Conservation (phyloP, 2,888 invertebrate species). For the Osedax fenrisi region DNA sequence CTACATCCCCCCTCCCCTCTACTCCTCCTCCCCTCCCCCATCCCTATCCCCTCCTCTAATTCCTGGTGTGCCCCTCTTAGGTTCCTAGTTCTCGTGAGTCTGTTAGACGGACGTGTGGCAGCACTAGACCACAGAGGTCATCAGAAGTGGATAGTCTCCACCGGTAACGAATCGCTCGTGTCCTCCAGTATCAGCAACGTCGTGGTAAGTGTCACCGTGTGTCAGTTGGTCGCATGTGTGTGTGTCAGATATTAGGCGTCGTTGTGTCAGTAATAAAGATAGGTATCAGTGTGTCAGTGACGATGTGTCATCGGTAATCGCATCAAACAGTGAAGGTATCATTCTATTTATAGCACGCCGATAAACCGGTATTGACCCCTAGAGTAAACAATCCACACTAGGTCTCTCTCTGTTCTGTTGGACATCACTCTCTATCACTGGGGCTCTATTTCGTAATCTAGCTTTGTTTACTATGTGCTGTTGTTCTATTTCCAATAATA, state of each 20-base stretch:
- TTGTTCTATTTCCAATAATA: no score
- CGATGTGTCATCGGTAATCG: not conserved
- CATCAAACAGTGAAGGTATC: no score
- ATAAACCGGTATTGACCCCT: no score
- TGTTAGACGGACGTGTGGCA: slow-evolving; percentile 74
- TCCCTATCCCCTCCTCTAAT: not conserved
- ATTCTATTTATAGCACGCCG: no score
- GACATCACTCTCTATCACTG: no score
- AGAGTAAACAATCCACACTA: no score
- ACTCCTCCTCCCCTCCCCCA: not conserved
- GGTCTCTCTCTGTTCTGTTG: no score
- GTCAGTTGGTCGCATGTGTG: no score
- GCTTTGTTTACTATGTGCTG: no score
- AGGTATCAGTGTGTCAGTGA: not conserved
- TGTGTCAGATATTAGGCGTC: no score
- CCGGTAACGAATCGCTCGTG: slow-evolving; percentile 65
- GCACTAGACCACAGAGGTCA: slow-evolving; percentile 63
- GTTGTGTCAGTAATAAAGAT: no score
- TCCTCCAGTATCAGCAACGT: slow-evolving; percentile 77
- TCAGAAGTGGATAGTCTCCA: slow-evolving; percentile 67
- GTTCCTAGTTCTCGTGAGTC: slow-evolving; percentile 66
- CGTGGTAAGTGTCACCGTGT: slow-evolving; percentile 61
- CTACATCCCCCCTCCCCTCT: not conserved
- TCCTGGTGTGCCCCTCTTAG: slow-evolving; percentile 6
- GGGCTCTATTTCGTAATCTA: no score